Percentiles rank a stretch among this genome's conserved stretches.
phyloP scores from a whole-genome alignment of 2,797 vertebrate species.

The Crocidura indochinensis region DNA sequence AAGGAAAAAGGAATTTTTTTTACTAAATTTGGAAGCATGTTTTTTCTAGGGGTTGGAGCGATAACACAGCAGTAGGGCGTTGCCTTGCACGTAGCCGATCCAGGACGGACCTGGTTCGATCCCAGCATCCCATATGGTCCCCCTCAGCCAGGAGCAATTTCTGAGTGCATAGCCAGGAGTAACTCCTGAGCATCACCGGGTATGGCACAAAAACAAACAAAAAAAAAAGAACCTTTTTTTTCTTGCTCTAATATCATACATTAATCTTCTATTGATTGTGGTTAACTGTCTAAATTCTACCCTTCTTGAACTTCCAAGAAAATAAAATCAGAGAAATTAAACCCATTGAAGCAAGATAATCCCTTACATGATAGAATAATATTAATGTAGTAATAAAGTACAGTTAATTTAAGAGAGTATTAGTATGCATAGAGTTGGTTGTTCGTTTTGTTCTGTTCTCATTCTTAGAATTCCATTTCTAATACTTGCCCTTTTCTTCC shows the following conservation, averaged over 20 bases:
- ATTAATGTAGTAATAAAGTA: not conserved
- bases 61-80: no score
- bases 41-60: not conserved
- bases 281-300: constrained; percentile 35
- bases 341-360: constrained; percentile 9
- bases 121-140: no score
- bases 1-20: constrained; percentile 8
- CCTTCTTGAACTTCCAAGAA: not conserved
- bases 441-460: constrained; percentile 10
- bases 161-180: no score
- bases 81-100: no score
- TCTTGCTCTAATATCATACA: not conserved
- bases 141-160: no score
- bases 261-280: constrained; percentile 14
- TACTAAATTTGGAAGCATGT: constrained; percentile 15
- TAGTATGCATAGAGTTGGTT: not conserved
- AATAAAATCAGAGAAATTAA: constrained; percentile 37
- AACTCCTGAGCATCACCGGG: no score
- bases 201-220: no score
- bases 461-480: constrained; percentile 59
- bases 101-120: no score
- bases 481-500: constrained; percentile 43
- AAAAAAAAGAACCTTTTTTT: no score
- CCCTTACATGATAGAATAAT: not conserved
- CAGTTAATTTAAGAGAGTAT: not conserved